Evolutionary conservation across 2,797 vertebrate genomes (phyloP).

Genomic region (Catostomus latipinnis): DNA sequence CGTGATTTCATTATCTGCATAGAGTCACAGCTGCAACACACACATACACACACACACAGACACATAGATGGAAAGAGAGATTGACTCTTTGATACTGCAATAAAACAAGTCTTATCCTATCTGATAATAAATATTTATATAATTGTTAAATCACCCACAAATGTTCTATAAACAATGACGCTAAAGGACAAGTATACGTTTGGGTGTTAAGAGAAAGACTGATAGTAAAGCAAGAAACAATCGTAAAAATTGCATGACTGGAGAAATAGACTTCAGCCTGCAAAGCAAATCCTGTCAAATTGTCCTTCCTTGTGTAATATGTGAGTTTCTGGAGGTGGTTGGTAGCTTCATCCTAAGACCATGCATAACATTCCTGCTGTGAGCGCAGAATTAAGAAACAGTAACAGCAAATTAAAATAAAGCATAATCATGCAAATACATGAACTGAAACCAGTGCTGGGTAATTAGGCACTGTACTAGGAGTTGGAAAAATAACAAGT

Average conservation of each 20-base stretch:
- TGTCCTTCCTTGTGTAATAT: conserved; percentile 34
- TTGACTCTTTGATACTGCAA: not conserved
- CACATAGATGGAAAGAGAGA: not conserved
- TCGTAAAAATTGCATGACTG: conserved; percentile 53
- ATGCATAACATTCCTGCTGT: conserved; percentile 16
- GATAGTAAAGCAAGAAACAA: conserved; percentile 37
- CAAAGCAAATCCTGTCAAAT: conserved; percentile 47
- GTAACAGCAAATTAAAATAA: conserved; percentile 18
- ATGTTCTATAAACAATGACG: conserved; percentile 22
- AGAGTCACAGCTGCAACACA: conserved; percentile 46
- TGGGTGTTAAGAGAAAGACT: conserved; percentile 26
- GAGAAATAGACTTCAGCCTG: conserved; percentile 24
- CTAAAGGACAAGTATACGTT: conserved; percentile 22
- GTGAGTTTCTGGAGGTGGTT: conserved; percentile 28
- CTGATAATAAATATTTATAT: conserved; percentile 21
- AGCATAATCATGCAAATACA: conserved; percentile 24
- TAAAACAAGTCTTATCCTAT: conserved; percentile 9
- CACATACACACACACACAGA: conserved; percentile 2
- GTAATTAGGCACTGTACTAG: conserved; percentile 12
- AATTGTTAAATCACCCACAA: conserved; percentile 30
- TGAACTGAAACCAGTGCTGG: conserved; percentile 1
- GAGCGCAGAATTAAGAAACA: not conserved
- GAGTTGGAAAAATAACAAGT: conserved; percentile 4
- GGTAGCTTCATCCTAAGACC: conserved; percentile 25
- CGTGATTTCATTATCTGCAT: conserved; percentile 29